Evolutionary conservation across 2,113 vertebrate genomes (phyloP).

Genomic region (Phodopus roborovskii): DNA sequence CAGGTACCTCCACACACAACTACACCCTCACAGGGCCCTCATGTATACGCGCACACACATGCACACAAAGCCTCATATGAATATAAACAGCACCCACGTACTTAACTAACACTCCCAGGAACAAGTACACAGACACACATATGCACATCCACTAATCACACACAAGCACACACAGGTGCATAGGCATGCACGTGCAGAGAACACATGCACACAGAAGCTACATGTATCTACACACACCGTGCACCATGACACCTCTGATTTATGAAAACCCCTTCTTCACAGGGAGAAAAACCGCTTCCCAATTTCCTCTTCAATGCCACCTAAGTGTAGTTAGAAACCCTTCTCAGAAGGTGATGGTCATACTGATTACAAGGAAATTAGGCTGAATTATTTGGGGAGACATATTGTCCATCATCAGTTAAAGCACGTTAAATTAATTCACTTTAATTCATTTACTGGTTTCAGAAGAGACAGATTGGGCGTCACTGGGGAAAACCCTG

Average conservation of each 20-base stretch:
- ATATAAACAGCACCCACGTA: not conserved
- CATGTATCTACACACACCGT: not conserved
- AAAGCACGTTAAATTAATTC: slow-evolving; percentile 58
- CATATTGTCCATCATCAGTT: slow-evolving; percentile 63
- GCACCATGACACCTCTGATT: not conserved
- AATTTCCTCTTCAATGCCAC: not conserved
- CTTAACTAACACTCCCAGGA: not conserved
- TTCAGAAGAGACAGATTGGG: slow-evolving; percentile 61
- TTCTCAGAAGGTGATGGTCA: slow-evolving; percentile 37
- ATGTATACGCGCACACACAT: not conserved
- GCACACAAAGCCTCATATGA: not conserved
- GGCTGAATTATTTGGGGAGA: slow-evolving; percentile 66
- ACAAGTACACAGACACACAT: not conserved
- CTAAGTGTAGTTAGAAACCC: slow-evolving; percentile 63
- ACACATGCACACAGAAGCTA: not conserved
- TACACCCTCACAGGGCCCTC: not conserved
- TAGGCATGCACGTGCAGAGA: not conserved
- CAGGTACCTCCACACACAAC: not conserved
- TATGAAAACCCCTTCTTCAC: slow-evolving; percentile 27
- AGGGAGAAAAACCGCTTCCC: not conserved
- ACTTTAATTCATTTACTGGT: slow-evolving; percentile 62
- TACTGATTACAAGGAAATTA: slow-evolving; percentile 65
- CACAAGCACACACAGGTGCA: not conserved
- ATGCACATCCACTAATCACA: not conserved
- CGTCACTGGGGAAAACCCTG: not conserved